These are phyloP conservation scores for Pandemis cinnamomeana DNA, from an alignment of 2,888 invertebrate genomes.

Conservation along the genomic window DNA sequence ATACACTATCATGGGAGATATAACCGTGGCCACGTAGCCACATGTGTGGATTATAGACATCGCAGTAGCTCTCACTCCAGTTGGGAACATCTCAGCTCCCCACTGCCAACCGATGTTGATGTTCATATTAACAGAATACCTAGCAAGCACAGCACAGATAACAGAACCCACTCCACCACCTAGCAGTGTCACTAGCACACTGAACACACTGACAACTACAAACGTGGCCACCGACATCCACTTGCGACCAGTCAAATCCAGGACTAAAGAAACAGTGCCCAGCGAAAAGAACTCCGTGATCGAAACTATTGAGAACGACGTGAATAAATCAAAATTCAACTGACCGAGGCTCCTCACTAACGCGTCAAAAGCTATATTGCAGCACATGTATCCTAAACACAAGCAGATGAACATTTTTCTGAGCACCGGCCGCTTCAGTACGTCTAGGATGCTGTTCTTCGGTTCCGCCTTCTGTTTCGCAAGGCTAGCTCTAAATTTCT, in stretches of 20 bases:
- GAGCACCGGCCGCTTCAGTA: conserved; percentile 59
- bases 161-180: conserved; percentile 62
- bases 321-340: conserved; percentile 66
- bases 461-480: conserved; percentile 45
- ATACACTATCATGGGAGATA: conserved; percentile 71
- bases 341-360: conserved; percentile 64
- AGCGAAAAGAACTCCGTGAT: conserved; percentile 70
- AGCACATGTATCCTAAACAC: conserved; percentile 61
- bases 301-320: conserved; percentile 70
- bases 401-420: conserved; percentile 60
- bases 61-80: conserved; percentile 66
- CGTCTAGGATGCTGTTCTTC: conserved; percentile 52
- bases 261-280: conserved; percentile 60
- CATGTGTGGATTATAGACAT: conserved; percentile 65
- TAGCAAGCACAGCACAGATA: conserved; percentile 63
- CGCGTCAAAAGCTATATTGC: conserved; percentile 62
- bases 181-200: conserved; percentile 59
- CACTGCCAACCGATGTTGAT: conserved; percentile 63
- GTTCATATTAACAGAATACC: conserved; percentile 67
- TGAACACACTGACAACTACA: conserved; percentile 55
- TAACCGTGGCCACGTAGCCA: conserved; percentile 61
- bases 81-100: conserved; percentile 70
- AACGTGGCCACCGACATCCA: conserved; percentile 55
- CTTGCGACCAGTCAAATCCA: conserved; percentile 67
- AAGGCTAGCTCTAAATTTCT: conserved; percentile 56